Conservation (phyloP, 2,888 invertebrate species). For the Megastigmus dorsalis region DNA sequence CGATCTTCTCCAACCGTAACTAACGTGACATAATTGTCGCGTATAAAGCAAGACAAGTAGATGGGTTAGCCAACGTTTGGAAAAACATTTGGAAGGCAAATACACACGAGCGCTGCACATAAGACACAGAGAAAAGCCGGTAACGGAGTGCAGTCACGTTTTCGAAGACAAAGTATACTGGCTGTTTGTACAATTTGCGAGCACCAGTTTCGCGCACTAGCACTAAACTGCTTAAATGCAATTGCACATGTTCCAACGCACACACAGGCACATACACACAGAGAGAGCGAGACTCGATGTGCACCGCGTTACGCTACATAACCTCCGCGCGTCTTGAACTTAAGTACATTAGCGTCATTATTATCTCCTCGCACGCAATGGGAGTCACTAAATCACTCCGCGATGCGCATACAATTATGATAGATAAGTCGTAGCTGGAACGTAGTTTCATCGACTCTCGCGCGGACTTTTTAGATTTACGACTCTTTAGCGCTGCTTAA, state of each 20-base stretch:
- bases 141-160: conserved; percentile 14
- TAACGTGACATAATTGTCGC: too few species aligned
- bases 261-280: too few species aligned
- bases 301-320: too few species aligned
- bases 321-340: neutral
- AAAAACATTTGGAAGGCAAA: conserved; percentile 8
- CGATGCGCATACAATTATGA: neutral
- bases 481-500: too few species aligned
- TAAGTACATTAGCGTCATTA: conserved; percentile 27
- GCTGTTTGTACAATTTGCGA: conserved; percentile 39
- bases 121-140: neutral
- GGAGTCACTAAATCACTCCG: conserved; percentile 17
- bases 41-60: too few species aligned
- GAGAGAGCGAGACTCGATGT: too few species aligned
- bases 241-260: conserved; percentile 17
- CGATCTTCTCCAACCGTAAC: too few species aligned
- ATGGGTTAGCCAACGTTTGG: too few species aligned
- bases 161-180: conserved; percentile 22
- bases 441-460: too few species aligned
- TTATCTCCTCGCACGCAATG: too few species aligned
- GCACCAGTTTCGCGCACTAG: conserved; percentile 22
- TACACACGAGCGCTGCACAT: neutral
- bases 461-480: too few species aligned
- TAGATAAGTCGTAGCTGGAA: neutral
- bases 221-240: conserved; percentile 32